Evolutionary conservation across 30 jellyfish, hydroid and myxozoan genomes (phyloP), one percentile per base, ranked within the genome.

Genomic region (Rhopilema esculentum): DNA sequence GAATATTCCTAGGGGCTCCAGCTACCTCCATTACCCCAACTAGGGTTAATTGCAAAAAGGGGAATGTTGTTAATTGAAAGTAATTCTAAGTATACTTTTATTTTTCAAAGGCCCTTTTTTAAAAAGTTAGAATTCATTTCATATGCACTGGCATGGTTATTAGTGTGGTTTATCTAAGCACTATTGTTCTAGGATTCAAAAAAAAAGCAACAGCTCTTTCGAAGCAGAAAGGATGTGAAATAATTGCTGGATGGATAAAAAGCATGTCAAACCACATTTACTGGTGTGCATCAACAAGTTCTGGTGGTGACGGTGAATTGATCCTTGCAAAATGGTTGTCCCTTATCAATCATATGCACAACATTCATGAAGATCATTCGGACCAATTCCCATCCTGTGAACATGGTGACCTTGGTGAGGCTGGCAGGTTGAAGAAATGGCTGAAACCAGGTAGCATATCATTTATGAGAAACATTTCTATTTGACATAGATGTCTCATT

Each of bases 161-260:
- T 20, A 64, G 30, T 20, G 27, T 64, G 27, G 30, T 64, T 64
- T 20, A 20, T 25, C 74, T 20, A 8, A 21, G 27, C 30, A 21
- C 27, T 64, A 64, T 64, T 64, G 30, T 69, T 69, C 31, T 28
- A 69, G 80, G 80, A 29, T 69, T 69, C 29, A 66, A 23, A 21
- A 69, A 69, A 27, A 69, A 69, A 29, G 80, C 80, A 21, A 69
- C 80, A 69, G 80, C 80, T 20, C 80, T 69, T 23, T 69, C 80
- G 6, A 26, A 69, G 80, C 80, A 69, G 31, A 69, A 69, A 27
- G 57, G 31, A 16, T 69, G 50, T 29, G 50, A 69, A 29, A 18
- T 21, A 24, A 24, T 69, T 16, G 80, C 80, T 23, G 25, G 31
- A 69, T 29, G 57, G 57, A 69, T 26, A 17, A 29, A 29, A 28